These are phyloP conservation scores for Tapirus indicus DNA, from an alignment of 2,797 vertebrate species.

Conservation along the genomic window DNA sequence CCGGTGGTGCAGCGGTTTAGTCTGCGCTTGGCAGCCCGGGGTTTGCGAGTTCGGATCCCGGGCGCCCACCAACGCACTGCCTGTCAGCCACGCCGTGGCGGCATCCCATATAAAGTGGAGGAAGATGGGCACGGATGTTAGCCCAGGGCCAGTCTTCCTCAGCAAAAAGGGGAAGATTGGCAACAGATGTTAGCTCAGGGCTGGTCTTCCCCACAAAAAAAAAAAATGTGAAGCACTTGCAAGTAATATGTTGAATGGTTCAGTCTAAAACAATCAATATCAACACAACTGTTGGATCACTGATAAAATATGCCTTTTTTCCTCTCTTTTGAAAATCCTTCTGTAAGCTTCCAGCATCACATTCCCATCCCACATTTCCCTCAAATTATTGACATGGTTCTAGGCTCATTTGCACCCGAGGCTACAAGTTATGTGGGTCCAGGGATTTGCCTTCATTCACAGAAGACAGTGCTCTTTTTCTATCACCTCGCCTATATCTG, in stretches of 20 bases:
- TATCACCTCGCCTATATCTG: not conserved
- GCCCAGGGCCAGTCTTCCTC: too few species aligned
- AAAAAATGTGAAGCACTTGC: not conserved
- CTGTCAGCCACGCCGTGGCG: too few species aligned
- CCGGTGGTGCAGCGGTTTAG: too few species aligned
- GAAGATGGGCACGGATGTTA: too few species aligned
- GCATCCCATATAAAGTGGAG: too few species aligned
- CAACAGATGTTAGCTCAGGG: too few species aligned
- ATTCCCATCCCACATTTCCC: not conserved
- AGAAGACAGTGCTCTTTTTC: not conserved
- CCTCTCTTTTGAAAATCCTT: slow-evolving; percentile 45
- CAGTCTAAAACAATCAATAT: slow-evolving; percentile 8
- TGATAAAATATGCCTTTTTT: slow-evolving; percentile 32
- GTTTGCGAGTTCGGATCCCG: too few species aligned
- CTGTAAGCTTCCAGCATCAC: not conserved
- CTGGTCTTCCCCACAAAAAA: too few species aligned
- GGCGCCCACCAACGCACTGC: too few species aligned
- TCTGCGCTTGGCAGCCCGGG: too few species aligned
- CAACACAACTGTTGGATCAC: not conserved
- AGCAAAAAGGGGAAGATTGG: too few species aligned
- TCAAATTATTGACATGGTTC: not conserved
- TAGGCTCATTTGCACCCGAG: not conserved
- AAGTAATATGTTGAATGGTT: slow-evolving; percentile 28
- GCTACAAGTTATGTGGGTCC: not conserved
- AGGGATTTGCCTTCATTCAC: not conserved